phyloP scores from a whole-genome alignment of 1,140 invertebrate species.

The Caenorhabditis latens region DNA sequence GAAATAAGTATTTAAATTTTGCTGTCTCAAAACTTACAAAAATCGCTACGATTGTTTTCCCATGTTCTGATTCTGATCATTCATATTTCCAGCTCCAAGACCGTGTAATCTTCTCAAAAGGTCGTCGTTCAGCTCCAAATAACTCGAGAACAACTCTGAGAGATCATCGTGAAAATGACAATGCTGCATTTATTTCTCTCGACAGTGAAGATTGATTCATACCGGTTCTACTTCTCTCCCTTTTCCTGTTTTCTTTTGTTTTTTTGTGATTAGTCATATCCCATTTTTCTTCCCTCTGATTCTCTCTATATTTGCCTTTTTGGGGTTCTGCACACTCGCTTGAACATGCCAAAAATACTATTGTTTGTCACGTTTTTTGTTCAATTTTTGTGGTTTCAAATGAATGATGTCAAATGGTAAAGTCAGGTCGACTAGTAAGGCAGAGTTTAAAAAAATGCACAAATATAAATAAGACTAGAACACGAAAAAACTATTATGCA shows the following conservation, averaged over 20 bases:
- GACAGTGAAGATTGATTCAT: slow-evolving; percentile 55
- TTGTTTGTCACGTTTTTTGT: no score
- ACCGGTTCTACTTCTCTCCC: background rate
- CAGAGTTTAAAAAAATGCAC: no score
- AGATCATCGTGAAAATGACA: slow-evolving; percentile 50
- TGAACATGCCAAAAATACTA: no score
- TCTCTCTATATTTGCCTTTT: background rate
- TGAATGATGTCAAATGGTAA: no score
- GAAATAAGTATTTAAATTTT: no score
- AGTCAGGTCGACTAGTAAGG: no score
- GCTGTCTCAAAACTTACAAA: no score
- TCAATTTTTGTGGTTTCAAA: no score
- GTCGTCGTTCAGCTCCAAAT: background rate
- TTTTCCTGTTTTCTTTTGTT: background rate
- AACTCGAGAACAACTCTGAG: slow-evolving; percentile 15
- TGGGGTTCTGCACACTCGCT: background rate
- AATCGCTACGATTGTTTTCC: no score
- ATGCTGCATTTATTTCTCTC: slow-evolving; percentile 55
- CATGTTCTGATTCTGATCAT: background rate
- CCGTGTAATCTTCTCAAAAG: slow-evolving; percentile 62
- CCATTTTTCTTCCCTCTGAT: background rate
- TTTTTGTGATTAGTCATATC: slow-evolving; percentile 3
- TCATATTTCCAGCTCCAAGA: slow-evolving; percentile 42
- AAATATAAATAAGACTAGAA: no score
- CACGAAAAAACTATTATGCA: no score